These are phyloP conservation scores for Cryptocheilus praepositus DNA, from an alignment of 2,888 invertebrate species.

Conservation along the genomic window DNA sequence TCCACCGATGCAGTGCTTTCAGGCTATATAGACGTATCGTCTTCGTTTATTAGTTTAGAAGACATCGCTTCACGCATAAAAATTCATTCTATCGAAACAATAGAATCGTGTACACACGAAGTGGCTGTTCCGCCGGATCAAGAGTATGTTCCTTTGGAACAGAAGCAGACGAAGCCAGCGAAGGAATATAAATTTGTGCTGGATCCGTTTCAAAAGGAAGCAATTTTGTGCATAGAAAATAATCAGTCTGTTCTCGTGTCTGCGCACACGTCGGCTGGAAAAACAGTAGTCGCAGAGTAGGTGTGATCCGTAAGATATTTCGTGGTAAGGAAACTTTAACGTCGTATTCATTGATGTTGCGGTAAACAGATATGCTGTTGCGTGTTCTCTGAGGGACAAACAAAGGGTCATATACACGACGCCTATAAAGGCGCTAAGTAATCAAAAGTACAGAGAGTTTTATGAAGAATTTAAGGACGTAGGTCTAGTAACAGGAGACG, in stretches of 20 bases:
- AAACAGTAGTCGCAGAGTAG: conserved; percentile 99
- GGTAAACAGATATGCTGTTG: conserved; percentile 89
- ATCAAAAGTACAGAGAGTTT: conserved; percentile 99
- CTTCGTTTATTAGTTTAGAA: conserved; percentile 78
- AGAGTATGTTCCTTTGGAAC: conserved; percentile 82
- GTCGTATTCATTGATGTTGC: not conserved
- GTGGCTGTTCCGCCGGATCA: conserved; percentile 94
- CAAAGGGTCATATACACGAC: conserved; percentile 99
- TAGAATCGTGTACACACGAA: conserved; percentile 96
- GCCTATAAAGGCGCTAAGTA: conserved; percentile 98
- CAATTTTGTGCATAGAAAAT: conserved; percentile 97
- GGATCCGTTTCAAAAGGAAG: conserved; percentile 98
- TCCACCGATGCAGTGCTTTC: not conserved
- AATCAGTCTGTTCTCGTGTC: conserved; percentile 98
- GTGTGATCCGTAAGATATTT: conserved; percentile 66
- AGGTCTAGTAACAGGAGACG: conserved; percentile 98
- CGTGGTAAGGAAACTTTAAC: not conserved
- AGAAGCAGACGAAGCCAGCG: conserved; percentile 83
- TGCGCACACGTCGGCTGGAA: conserved; percentile 99
- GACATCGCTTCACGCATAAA: conserved; percentile 88
- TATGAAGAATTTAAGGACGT: conserved; percentile 98
- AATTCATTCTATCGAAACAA: conserved; percentile 91
- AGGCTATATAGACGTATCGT: conserved; percentile 9
- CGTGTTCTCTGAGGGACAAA: conserved; percentile 92
- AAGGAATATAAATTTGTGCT: conserved; percentile 95